Conservation (phyloP, 2,797 vertebrate genomes). For the Gymnoscopelus microlampas region DNA sequence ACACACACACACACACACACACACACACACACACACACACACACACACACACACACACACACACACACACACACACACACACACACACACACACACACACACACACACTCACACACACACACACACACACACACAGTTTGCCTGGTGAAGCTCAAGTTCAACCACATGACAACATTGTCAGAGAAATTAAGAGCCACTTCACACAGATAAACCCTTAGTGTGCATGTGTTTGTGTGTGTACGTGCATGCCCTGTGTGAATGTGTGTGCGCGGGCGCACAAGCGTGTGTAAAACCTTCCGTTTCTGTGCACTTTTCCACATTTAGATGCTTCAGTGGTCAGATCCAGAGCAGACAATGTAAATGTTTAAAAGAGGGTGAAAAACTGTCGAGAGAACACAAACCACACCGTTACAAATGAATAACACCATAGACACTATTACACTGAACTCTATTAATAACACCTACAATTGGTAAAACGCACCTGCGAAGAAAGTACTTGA, state of each 20-base stretch:
- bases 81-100: slow-evolving; percentile 10
- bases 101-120: slow-evolving; percentile 13
- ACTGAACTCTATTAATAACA: too few relatives aligned
- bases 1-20: slow-evolving; percentile 5
- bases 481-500: too few relatives aligned
- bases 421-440: too few relatives aligned
- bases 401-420: too few relatives aligned
- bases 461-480: too few relatives aligned
- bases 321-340: slow-evolving; percentile 34
- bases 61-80: slow-evolving; percentile 6
- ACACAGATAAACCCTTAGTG: slow-evolving; percentile 19
- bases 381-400: slow-evolving; percentile 18
- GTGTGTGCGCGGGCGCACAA: background rate
- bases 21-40: slow-evolving; percentile 14
- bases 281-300: slow-evolving; percentile 2
- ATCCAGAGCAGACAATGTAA: slow-evolving; percentile 40
- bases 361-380: slow-evolving; percentile 42
- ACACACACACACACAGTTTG: slow-evolving; percentile 12
- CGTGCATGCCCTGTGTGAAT: background rate
- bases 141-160: slow-evolving; percentile 48
- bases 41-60: slow-evolving; percentile 9
- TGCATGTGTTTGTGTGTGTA: background rate
- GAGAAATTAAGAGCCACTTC: slow-evolving; percentile 36
- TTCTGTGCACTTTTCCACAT: slow-evolving; percentile 23
- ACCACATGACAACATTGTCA: slow-evolving; percentile 49